Evolutionary conservation across 2,113 vertebrate species (phyloP), one percentile per base, ranked within the genome.

Genomic region (Verasper variegatus): DNA sequence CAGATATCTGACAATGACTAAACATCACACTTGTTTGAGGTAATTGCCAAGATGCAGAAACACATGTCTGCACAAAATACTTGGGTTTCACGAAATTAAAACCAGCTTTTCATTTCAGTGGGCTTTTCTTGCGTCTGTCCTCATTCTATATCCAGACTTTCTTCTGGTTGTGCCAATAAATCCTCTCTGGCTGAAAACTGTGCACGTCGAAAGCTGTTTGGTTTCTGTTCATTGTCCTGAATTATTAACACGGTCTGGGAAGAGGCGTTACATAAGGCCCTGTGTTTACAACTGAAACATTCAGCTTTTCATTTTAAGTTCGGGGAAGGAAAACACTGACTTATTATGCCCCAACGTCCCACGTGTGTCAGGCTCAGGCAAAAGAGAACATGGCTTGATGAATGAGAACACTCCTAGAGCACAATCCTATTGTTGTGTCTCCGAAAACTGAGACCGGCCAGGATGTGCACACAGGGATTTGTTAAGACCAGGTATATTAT

Each of bases 231-330:
- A 54, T 86, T 82, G 79, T 85, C 81, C 76, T 90, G 78, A 93
- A 93, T 93, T 92, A 93, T 91, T 89, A 83, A 93, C 65, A 78
- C 45, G 15, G 78, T 76, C 68, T 86, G 85, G 71, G 85, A 85
- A 86, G 73, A 55, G 49, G 56, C 69, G 79, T 94, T 94, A 88
- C 88, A 86, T 92, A 91, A 93, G 85, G 37, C 69, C 54, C 45
- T 71, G 81, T 88, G 89, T 92, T 92, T 83, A 84, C 79, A 85
- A 80, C 76, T 87, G 76, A 84, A 86, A 86, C 67, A 77, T 88
- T 86, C 72, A 40, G 83, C 4, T 85, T 88, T 91, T 89, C 81
- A 84, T 88, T 91, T 87, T 60, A 82, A 84, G 80, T 63, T 71
- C 71, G 58, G 74, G 23, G 20, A 71, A 35, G 71, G 67, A 80